Evolutionary conservation across 2,113 vertebrate genomes (phyloP), one percentile per base, ranked within the genome.

Genomic region (Crotophaga sulcirostris): DNA sequence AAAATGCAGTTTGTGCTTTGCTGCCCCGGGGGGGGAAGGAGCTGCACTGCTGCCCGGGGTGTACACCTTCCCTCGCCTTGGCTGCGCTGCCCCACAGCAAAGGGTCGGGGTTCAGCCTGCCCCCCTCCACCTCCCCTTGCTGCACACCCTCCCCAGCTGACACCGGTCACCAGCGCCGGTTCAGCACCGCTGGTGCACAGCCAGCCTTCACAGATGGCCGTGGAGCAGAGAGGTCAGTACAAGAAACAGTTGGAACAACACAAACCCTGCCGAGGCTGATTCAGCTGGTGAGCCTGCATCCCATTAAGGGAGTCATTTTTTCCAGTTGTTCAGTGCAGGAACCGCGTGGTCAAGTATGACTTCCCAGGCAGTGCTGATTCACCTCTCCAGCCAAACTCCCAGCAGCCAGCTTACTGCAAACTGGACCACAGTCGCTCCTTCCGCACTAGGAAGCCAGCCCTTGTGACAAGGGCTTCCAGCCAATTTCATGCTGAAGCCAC

Each of bases 271-370:
- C 0, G 69, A 78, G 86, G 64, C 73, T 92, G 85, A 96, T 95
- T 92, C 80, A 95, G 80, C 90, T 90, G 4, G 1, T 87, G 73
- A 93, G 86, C 80, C 92, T 97, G 94, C 88, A 89, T 92, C 92
- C 88, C 94, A 93, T 96, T 96, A 96, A 84, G 12, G 21, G 23
- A 91, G 90, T 94, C 34, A 94, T 85, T 88, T 93, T 96, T 96
- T 94, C 95, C 94, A 95, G 88, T 90, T 75, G 44, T 84, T 93
- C 4, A 3, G 79, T 2, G 3, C 73, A 94, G 83, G 81, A 90
- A 33, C 75, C 7, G 4, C 14, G 8, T 66, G 91, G 62, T 56
- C 0, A 34, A 68, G 23, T 12, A 67, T 4, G 6, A 21, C 78
- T 68, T 88, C 79, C 78, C 44, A 8, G 76, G 76, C 94, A 77